Evolutionary conservation across 2,113 vertebrate genomes (phyloP), one percentile per base, ranked within the genome.

Genomic region (Phaetusa simplex): DNA sequence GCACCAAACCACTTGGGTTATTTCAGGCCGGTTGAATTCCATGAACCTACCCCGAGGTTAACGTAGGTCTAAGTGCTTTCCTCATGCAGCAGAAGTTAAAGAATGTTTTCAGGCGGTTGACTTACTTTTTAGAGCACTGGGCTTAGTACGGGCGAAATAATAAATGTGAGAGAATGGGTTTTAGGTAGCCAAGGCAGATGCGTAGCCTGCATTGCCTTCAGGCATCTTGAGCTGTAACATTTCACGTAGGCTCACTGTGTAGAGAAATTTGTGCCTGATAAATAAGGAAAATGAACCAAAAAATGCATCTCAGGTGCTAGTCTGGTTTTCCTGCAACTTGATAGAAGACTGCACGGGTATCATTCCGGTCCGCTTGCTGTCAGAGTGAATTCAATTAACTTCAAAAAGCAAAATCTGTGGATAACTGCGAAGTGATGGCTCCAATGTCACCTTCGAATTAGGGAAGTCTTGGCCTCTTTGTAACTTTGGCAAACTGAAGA

Each of bases 401-500:
- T 81, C 67, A 77, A 81, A 83, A 91, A 65, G 81, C 50, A 38
- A 74, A 93, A 74, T 64, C 49, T 12, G 5, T 52, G 78, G 84
- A 26, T 71, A 67, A 32, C 21, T 53, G 50, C 79, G 42, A 77
- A 84, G 79, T 6, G 74, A 12, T 50, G 40, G 36, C 56, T 90
- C 78, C 69, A 56, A 50, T 71, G 64, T 95, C 92, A 95, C 96
- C 96, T 93, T 94, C 78, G 81, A 45, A 24, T 36, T 65, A 34
- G 29, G 58, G 40, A 90, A 73, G 82, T n/a, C 80, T 72, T 43
- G 74, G 32, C 49, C 67, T 65, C 24, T 52, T 64, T 80, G 53
- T 76, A 62, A 50, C 36, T 90, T 61, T 20, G 26, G 55, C 70
- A 82, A 83, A 47, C 36, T 29, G 55, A 22, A 61, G 42, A 77